Percentiles rank a stretch among this genome's conserved stretches.
Conservation (phyloP, 1,140 invertebrate species). For the Eumeta japonica region DNA sequence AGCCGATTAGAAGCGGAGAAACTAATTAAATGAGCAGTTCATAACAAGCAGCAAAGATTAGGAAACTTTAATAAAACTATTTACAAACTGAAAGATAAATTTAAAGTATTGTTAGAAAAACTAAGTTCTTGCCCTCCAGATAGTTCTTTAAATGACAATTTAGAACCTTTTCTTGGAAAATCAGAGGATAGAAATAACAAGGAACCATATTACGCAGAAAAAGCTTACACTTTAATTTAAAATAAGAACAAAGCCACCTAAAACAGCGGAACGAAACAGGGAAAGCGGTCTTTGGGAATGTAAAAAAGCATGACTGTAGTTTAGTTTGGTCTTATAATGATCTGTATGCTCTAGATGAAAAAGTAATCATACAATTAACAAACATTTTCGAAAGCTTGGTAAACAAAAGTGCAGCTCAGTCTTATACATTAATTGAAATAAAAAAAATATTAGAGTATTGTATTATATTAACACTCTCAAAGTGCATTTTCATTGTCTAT, state of each 20-base stretch:
- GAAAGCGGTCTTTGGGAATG: constrained; percentile 11
- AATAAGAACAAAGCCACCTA: constrained; percentile 6
- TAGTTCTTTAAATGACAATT: constrained; percentile 10
- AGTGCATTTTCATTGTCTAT: constrained; percentile 9
- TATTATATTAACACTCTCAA: constrained; percentile 8
- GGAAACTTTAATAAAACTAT: constrained; percentile 7
- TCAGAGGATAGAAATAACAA: constrained; percentile 12
- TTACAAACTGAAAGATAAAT: constrained; percentile 9
- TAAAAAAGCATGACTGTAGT: constrained; percentile 3
- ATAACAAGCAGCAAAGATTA: constrained; percentile 14
- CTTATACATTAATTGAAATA: constrained; percentile 4
- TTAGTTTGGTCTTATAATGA: constrained; percentile 2
- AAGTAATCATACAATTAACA: not conserved
- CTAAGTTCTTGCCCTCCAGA: constrained; percentile 4
- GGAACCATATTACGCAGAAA: constrained; percentile 12
- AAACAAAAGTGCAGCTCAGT: not conserved
- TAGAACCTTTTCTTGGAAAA: constrained; percentile 12
- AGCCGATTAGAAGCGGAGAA: constrained; percentile 13
- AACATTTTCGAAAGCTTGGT: constrained; percentile 2
- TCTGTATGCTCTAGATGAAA: constrained; percentile 2
- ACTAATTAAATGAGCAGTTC: constrained; percentile 9
- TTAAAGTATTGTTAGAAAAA: constrained; percentile 8
- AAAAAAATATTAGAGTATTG: not conserved
- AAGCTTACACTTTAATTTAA: constrained; percentile 8
- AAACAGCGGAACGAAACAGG: constrained; percentile 10